A percentile compares a stretch with the other conserved stretches of the same genome.
phyloP scores from a whole-genome alignment of 2,113 vertebrate genomes.

The Coryphaenoides rupestris region DNA sequence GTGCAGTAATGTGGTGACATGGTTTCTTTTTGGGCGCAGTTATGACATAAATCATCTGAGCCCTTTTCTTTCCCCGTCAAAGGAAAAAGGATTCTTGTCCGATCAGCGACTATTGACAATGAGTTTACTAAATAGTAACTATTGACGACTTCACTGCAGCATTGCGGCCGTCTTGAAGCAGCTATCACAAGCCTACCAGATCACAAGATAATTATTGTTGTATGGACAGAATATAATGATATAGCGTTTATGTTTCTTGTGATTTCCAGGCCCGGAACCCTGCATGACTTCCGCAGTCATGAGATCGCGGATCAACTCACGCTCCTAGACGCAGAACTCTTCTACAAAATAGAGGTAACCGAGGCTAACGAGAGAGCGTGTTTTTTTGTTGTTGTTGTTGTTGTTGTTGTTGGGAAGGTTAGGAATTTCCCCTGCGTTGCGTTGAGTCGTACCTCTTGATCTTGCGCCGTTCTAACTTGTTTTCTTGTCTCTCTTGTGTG shows the following conservation, averaged over 20 bases:
- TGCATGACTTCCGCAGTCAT: slow-evolving; percentile 97
- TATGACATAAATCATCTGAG: too few species aligned
- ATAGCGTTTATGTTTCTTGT: slow-evolving; percentile 2
- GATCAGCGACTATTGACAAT: too few species aligned
- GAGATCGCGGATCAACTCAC: slow-evolving; percentile 97
- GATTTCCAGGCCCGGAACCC: slow-evolving; percentile 85
- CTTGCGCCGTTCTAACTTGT: neutral
- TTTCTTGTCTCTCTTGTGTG: neutral
- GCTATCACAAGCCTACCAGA: neutral
- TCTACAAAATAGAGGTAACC: slow-evolving; percentile 96
- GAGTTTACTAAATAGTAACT: too few species aligned
- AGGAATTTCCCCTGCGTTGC: too few species aligned
- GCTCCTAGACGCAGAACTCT: slow-evolving; percentile 92
- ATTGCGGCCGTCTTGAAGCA: too few species aligned
- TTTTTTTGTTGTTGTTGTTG: neutral
- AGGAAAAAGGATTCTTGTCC: too few species aligned
- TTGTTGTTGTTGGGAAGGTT: too few species aligned
- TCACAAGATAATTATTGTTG: neutral
- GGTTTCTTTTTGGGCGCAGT: too few species aligned
- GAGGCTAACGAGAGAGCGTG: neutral
- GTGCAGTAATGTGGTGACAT: too few species aligned
- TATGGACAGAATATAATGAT: too few species aligned
- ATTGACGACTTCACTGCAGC: too few species aligned
- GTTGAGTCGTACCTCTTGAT: neutral
- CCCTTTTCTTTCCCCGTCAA: too few species aligned